Evolutionary conservation across 1,140 invertebrate species (phyloP).

Genomic region (Drepana arcuata): DNA sequence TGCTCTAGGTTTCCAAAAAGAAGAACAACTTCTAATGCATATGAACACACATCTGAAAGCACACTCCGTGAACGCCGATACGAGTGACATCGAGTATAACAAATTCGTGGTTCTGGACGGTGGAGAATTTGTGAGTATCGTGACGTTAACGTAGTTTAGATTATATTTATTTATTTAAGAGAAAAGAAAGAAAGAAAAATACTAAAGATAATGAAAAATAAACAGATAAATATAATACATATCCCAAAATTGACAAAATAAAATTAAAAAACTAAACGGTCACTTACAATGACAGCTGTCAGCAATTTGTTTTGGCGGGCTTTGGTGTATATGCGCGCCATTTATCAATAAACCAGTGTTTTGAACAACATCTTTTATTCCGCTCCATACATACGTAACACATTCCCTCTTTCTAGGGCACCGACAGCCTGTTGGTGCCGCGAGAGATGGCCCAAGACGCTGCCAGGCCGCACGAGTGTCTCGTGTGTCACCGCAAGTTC

Average conservation of each 20-base stretch:
- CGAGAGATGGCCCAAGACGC: conserved; percentile 61
- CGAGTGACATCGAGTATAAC: conserved; percentile 14
- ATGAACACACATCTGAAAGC: conserved; percentile 31
- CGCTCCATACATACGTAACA: conserved; percentile 2
- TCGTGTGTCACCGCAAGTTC: conserved; percentile 43
- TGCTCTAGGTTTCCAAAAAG: conserved; percentile 34
- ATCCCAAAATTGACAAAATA: neutral
- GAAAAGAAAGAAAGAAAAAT: neutral
- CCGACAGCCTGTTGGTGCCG: conserved; percentile 18
- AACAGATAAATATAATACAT: neutral
- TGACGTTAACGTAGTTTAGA: too few species aligned
- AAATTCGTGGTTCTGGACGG: conserved; percentile 24
- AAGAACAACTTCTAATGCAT: conserved; percentile 37
- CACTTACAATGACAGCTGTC: too few species aligned
- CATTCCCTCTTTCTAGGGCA: too few species aligned
- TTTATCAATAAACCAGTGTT: neutral
- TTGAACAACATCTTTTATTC: neutral
- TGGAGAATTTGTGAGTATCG: conserved; percentile 17
- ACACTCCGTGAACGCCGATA: conserved; percentile 6
- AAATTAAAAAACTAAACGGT: neutral
- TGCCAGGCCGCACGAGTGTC: conserved; percentile 36
- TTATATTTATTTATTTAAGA: neutral
- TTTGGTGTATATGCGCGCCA: neutral
- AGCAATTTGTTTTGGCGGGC: neutral
- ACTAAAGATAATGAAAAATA: neutral